Base-by-base conservation (phyloP, 2,113 vertebrate genomes). In the Marcusenius ussheri region DNA sequence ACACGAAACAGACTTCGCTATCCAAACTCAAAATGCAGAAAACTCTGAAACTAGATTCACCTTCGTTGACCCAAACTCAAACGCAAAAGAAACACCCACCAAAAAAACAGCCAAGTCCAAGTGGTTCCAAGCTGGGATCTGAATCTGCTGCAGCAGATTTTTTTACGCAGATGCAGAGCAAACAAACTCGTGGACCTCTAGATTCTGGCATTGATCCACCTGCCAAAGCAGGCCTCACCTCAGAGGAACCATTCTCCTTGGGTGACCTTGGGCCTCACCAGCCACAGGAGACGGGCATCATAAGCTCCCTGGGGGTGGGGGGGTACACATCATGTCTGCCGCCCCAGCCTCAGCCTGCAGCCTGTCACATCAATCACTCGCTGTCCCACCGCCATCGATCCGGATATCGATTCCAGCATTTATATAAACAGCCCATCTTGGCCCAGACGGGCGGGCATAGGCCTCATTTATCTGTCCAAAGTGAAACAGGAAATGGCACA, bases 311-410 rank as follows among this genome's bases (percentile, higher is more conserved):
- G 92, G 92, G 24, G 56, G 24, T 62, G 56, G 56, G 90, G 90
- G 50, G 24, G 50, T 42, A 31, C 5, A 24, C 62, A 91, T 90
- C 90, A 92, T 93, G n/a, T 70, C 62, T 13, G 91, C 92, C 92
- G 88, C 93, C 91, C 93, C 92, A 92, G 91, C 90, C 91, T 91
- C 91, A 92, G 89, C 53, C 92, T 35, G 62, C 91, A 11, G 2
- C 24, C 89, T 93, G 91, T 62, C 92, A 92, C 74, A 92, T 89
- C 66, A 92, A 93, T 93, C 93, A 92, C 46, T 91, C 91, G 93
- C 27, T 90, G 90, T 49, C 70, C 83, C 77, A 45, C 27, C 0
- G 1, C 56, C 87, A 58, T 93, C 91, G 70, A 94, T 88, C 92
- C 92, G 93, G 89, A 50, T 90, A 94, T 93, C 90, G 92, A 94